Evolutionary conservation across 2,113 vertebrate genomes (phyloP).

Genomic region (Campylomormyrus tamandua): DNA sequence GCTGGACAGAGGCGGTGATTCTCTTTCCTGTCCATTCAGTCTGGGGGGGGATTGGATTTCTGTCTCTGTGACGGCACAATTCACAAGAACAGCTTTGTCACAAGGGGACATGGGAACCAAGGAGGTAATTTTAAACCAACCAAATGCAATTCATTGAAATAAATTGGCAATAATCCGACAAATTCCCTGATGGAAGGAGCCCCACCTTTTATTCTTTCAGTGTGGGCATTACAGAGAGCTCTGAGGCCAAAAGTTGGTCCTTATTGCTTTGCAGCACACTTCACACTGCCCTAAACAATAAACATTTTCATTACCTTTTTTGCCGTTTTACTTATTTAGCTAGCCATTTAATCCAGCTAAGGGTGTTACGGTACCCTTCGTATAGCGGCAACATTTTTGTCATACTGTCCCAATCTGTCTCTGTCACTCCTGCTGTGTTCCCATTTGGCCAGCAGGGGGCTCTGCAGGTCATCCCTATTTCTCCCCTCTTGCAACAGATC

Average conservation of each 20-base stretch:
- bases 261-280: neutral
- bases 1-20: neutral
- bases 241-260: neutral
- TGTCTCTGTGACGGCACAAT: neutral
- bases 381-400: neutral
- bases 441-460: neutral
- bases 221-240: neutral
- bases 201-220: neutral
- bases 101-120: neutral
- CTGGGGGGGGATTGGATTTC: neutral
- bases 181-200: neutral
- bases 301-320: neutral
- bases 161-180: neutral
- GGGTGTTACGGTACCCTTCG: neutral
- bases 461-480: neutral
- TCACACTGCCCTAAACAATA: neutral
- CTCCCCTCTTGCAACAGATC: neutral
- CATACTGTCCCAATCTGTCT: neutral
- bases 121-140: neutral
- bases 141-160: neutral
- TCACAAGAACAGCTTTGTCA: neutral
- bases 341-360: neutral
- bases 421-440: neutral
- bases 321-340: neutral
- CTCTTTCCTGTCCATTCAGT: constrained; percentile 11